Evolutionary conservation across 2,113 vertebrate genomes (phyloP).

Genomic region (Microtus montanus): DNA sequence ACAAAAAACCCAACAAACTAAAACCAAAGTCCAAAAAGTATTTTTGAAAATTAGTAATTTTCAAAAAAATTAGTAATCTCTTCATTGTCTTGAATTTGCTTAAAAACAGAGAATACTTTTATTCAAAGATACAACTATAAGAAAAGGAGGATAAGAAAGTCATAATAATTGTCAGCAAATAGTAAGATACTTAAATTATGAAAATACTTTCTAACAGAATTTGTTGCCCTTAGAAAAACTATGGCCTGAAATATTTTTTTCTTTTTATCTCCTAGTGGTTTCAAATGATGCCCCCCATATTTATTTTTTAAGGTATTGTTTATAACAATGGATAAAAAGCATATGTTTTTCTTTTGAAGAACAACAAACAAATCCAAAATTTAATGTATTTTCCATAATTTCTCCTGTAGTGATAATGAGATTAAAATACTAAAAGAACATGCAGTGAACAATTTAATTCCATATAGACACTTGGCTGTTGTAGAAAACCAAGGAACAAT

Average conservation of each 20-base stretch:
- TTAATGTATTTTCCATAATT: neutral
- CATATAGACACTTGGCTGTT: neutral
- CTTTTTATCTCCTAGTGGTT: constrained; percentile 71
- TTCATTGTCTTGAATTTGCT: constrained; percentile 44
- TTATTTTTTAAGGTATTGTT: constrained; percentile 50
- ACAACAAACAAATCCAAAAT: constrained; percentile 33
- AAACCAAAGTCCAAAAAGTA: neutral
- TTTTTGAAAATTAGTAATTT: constrained; percentile 5
- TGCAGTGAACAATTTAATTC: constrained; percentile 60
- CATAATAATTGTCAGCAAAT: neutral
- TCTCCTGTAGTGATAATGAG: constrained; percentile 66
- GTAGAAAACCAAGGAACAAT: neutral
- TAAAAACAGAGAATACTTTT: neutral
- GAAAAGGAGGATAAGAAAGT: constrained; percentile 7
- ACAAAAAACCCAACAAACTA: neutral
- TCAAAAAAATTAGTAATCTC: constrained; percentile 44
- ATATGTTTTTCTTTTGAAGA: constrained; percentile 63
- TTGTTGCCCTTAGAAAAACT: constrained; percentile 58
- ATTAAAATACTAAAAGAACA: constrained; percentile 72
- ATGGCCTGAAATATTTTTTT: constrained; percentile 60
- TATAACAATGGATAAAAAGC: constrained; percentile 48
- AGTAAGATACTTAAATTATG: constrained; percentile 36
- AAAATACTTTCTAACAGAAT: constrained; percentile 53
- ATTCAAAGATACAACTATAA: neutral
- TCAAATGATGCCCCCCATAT: neutral